Conservation (phyloP, 2,888 invertebrate species). For the Drosophila meridiana region DNA sequence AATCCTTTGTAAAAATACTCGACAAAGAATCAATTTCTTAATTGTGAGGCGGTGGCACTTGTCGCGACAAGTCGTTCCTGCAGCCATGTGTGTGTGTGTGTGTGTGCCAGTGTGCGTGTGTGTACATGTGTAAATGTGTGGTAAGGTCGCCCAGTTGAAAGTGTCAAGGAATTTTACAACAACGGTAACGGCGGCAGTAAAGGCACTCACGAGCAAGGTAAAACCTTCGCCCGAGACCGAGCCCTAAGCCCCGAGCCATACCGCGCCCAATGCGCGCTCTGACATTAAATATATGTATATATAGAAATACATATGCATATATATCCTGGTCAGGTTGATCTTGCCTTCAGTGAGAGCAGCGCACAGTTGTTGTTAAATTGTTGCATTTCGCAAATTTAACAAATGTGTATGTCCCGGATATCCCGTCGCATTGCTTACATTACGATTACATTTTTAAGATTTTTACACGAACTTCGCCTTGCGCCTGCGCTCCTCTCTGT, state of each 20-base stretch:
- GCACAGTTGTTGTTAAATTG: conserved; percentile 59
- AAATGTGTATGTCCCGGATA: conserved; percentile 46
- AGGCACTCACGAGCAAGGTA: conserved; percentile 69
- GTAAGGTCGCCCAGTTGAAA: conserved; percentile 75
- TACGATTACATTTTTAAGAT: conserved; percentile 54
- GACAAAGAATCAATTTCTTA: conserved; percentile 78
- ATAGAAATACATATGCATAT: conserved; percentile 57
- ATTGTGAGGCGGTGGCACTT: conserved; percentile 71
- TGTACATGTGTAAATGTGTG: conserved; percentile 53
- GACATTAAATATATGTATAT: conserved; percentile 67
- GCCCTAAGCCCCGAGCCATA: conserved; percentile 54
- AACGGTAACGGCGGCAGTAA: conserved; percentile 33
- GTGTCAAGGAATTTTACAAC: conserved; percentile 79
- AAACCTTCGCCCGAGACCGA: conserved; percentile 66
- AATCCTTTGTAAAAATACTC: conserved; percentile 70
- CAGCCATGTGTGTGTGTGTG: conserved; percentile 7
- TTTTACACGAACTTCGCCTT: conserved; percentile 54
- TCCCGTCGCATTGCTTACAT: conserved; percentile 41
- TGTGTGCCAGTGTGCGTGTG: conserved; percentile 5
- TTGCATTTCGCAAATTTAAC: conserved; percentile 59
- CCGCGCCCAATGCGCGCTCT: conserved; percentile 78
- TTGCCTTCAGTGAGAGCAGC: conserved; percentile 8
- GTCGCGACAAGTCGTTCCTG: conserved; percentile 53
- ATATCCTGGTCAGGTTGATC: conserved; percentile 47
- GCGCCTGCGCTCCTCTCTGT: conserved; percentile 69